These are phyloP conservation scores for Melanargia galathea DNA, from an alignment of 2,888 invertebrate species.

Conservation along the genomic window DNA sequence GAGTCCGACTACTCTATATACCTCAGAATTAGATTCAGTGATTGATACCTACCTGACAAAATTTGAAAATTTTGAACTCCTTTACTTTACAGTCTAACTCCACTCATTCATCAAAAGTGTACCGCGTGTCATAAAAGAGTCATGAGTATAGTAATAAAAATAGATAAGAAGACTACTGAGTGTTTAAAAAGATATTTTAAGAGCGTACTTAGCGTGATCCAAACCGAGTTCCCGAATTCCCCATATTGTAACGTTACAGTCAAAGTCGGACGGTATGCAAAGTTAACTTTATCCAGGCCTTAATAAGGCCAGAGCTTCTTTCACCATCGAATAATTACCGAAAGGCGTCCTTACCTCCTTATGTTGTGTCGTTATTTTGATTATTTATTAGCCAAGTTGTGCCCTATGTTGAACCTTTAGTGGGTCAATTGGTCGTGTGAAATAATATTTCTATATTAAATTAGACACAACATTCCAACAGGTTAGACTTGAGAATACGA, in stretches of 20 bases:
- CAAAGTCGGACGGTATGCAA: neutral
- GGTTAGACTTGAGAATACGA: too few relatives aligned
- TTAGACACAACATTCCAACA: too few relatives aligned
- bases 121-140: neutral
- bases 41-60: too few relatives aligned
- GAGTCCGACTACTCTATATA: too few relatives aligned
- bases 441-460: too few relatives aligned
- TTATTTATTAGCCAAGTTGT: too few relatives aligned
- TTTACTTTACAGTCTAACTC: neutral
- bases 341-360: neutral
- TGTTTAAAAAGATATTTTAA: constrained; percentile 30
- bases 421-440: too few relatives aligned
- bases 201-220: constrained; percentile 22
- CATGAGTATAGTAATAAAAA: constrained; percentile 20
- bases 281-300: neutral
- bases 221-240: constrained; percentile 18
- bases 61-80: neutral
- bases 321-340: neutral
- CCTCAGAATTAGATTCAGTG: too few relatives aligned
- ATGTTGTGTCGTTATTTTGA: too few relatives aligned
- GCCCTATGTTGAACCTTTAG: too few relatives aligned
- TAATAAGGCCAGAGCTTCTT: neutral
- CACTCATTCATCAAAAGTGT: neutral
- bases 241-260: constrained; percentile 4
- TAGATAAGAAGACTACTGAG: constrained; percentile 24